phyloP scores from a whole-genome alignment of 2,797 vertebrate genomes.

The Coregonus ussuriensis region DNA sequence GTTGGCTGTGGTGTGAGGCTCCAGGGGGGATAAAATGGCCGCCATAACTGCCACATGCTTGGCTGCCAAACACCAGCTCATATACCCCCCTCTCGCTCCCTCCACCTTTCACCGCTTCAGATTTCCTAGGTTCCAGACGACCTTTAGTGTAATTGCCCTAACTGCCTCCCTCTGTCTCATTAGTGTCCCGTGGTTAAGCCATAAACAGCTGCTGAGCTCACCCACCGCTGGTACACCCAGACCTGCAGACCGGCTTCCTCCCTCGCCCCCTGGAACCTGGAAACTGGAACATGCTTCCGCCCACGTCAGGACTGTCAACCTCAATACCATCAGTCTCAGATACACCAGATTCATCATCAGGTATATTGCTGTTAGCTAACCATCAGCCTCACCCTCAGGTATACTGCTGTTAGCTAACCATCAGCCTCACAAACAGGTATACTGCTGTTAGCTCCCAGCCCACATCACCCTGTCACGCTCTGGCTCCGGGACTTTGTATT shows the following conservation, averaged over 20 bases:
- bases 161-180: slow-evolving; percentile 52
- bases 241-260: slow-evolving; percentile 42
- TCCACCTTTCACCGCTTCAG: slow-evolving; percentile 42
- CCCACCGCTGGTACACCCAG: slow-evolving; percentile 26
- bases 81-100: slow-evolving; percentile 41
- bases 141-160: slow-evolving; percentile 60
- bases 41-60: slow-evolving; percentile 32
- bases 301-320: not conserved
- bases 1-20: slow-evolving; percentile 5
- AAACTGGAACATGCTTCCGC: not conserved
- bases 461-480: too few species aligned
- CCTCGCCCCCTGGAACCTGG: not conserved
- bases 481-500: too few species aligned
- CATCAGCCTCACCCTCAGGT: slow-evolving; percentile 42
- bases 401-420: slow-evolving; percentile 57
- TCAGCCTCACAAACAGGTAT: not conserved
- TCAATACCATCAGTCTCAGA: not conserved
- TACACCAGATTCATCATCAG: not conserved
- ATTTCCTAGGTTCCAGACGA: slow-evolving; percentile 17
- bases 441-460: not conserved
- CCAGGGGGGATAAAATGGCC: slow-evolving; percentile 39
- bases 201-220: slow-evolving; percentile 62
- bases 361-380: not conserved
- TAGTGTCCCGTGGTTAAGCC: slow-evolving; percentile 66
- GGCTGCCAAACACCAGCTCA: slow-evolving; percentile 40